Base-by-base conservation (phyloP, 2,888 invertebrate genomes). In the Sacculina carcini region DNA sequence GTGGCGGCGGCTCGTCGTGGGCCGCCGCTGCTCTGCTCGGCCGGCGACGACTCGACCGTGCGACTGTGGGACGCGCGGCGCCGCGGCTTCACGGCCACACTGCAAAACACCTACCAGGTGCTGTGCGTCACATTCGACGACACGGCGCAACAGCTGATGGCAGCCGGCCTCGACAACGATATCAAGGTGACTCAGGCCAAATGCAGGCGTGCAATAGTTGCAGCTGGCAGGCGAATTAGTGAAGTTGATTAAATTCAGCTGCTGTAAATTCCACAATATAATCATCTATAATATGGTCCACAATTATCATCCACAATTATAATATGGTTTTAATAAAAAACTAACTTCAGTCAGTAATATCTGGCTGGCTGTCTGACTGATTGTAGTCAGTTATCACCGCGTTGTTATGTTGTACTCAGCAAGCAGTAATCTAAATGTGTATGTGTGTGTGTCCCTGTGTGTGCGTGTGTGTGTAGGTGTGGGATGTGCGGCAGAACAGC, bases 81-180 rank as follows among this genome's bases (percentile, higher is more conserved):
- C 63, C 76, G 84, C 55, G 80, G 82, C 56, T 75, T 81, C 1
- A 73, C 79, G 24, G 66, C 68, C 57, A 66, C 66, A 2, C 69
- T 71, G 55, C 67, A 70, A 60, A 68, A 66, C 57, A 64, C 63
- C 26, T 71, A 67, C 58, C 65, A 65, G 56, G 63, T 89, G 12
- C 86, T 87, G 0, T 74, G 87, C 0, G 86, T 90, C 0, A 74
- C 84, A 12, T 96, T 96, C 65, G 92, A 83, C 61, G 96, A 98
- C 61, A 92, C 89, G 0, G 79, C 87, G 0, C 96, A 98, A 61
- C 87, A 87, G 65, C 75, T 98, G 3, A 79, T 96, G 56, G 82
- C 83, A 5, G 90, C 84, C 1, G 96, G 98, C 5, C 81, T 99
- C 52, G 98, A 98, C 64, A 98, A 99, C 66, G 84, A 89, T 55